Percentiles rank a stretch among this genome's conserved stretches.
These are phyloP conservation scores for Lithophane ornitopus DNA, from an alignment of 2,888 invertebrate genomes.

Conservation along the genomic window DNA sequence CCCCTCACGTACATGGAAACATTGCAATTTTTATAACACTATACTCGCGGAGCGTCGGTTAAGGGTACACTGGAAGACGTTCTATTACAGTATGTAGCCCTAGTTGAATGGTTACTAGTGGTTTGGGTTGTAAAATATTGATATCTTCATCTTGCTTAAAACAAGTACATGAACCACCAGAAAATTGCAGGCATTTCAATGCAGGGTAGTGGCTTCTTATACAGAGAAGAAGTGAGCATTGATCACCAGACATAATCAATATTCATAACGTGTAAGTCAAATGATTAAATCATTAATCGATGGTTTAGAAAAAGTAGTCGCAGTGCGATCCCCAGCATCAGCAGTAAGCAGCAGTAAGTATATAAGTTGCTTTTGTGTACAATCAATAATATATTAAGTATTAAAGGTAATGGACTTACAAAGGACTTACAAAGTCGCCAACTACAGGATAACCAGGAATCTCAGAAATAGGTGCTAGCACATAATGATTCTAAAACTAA, in stretches of 20 bases:
- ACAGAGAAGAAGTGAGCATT: neutral
- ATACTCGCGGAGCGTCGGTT: slow-evolving; percentile 39
- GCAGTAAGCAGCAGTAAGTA: too few species aligned
- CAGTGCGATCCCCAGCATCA: too few species aligned
- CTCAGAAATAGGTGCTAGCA: too few species aligned
- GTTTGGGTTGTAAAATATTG: slow-evolving; percentile 1
- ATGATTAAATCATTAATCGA: neutral
- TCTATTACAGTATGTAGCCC: slow-evolving; percentile 46
- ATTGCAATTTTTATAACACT: slow-evolving; percentile 79
- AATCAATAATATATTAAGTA: too few species aligned
- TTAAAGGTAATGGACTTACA: too few species aligned
- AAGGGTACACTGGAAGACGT: slow-evolving; percentile 39
- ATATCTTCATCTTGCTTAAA: neutral
- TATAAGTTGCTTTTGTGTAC: too few species aligned
- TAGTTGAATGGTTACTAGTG: slow-evolving; percentile 55
- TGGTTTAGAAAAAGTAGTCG: neutral
- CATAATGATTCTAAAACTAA: too few species aligned
- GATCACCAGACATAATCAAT: neutral
- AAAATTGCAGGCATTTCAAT: neutral
- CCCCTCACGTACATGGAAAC: slow-evolving; percentile 75
- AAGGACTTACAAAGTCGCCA: too few species aligned
- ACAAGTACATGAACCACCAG: too few species aligned
- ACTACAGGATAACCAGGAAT: too few species aligned
- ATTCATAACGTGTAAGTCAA: neutral
- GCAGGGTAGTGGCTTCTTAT: neutral